Percentiles rank a stretch among this genome's conserved stretches.
phyloP scores from a whole-genome alignment of 2,888 invertebrate genomes.

The Dasysyrphus tricinctus region DNA sequence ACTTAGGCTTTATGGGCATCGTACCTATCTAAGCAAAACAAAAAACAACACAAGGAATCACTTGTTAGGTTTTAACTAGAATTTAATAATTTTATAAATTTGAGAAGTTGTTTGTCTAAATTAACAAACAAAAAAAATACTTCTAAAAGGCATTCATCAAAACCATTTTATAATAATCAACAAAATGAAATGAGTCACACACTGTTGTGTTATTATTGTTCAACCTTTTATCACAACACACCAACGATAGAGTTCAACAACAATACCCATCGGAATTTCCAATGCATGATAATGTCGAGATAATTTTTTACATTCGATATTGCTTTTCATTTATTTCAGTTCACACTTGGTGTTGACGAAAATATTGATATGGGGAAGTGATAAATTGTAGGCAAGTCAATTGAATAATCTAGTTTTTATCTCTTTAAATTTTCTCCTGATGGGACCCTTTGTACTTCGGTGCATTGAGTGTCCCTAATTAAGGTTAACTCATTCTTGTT shows the following conservation, averaged over 20 bases:
- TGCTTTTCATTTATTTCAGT: background rate
- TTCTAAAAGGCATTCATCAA: no score
- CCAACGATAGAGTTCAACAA: background rate
- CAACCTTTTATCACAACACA: background rate
- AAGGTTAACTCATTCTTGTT: background rate
- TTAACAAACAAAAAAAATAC: background rate
- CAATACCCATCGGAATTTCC: background rate
- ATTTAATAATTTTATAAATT: background rate
- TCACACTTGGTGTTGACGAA: background rate
- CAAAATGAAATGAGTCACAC: background rate
- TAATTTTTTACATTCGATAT: background rate
- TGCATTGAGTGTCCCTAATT: conserved; percentile 18
- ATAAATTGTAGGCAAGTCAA: background rate
- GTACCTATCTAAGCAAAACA: background rate
- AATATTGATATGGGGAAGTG: background rate
- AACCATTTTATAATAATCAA: background rate
- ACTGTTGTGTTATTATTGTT: background rate
- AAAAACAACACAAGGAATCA: background rate
- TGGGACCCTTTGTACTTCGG: conserved; percentile 34
- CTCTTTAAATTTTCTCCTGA: conserved; percentile 34
- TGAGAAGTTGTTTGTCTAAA: background rate
- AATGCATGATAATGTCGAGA: background rate
- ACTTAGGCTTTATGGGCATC: background rate
- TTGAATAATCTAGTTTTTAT: background rate
- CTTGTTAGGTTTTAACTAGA: background rate